phyloP scores from a whole-genome alignment of 2,113 vertebrate species.

The Ellobius talpinus region DNA sequence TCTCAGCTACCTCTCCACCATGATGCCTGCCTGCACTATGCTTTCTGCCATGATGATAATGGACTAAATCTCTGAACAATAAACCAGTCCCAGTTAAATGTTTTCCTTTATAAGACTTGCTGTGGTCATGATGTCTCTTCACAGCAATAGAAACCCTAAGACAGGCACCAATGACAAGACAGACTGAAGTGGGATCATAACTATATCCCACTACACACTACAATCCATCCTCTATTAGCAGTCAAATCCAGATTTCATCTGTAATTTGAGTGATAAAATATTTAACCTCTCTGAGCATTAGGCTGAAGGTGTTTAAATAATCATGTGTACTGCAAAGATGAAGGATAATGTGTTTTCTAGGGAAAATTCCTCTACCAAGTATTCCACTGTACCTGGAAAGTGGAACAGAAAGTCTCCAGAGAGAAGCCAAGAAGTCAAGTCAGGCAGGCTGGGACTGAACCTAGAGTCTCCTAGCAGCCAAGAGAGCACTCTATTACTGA shows the following conservation, averaged over 20 bases:
- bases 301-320: not conserved
- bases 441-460: not conserved
- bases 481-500: not conserved
- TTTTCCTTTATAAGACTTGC: not conserved
- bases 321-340: not conserved
- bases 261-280: not conserved
- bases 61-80: not conserved
- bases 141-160: not conserved
- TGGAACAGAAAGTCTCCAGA: not conserved
- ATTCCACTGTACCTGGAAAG: slow-evolving; percentile 1
- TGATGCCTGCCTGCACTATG: not conserved
- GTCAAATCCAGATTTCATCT: not conserved
- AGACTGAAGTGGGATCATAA: not conserved
- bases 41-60: not conserved
- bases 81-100: not conserved
- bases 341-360: not conserved
- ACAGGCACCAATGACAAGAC: not conserved
- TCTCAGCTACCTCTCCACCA: not conserved
- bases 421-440: not conserved
- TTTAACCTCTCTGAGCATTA: not conserved
- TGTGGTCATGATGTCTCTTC: not conserved
- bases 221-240: not conserved
- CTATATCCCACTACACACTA: not conserved
- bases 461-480: not conserved
- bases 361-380: not conserved